Base-by-base conservation (phyloP, 2,113 vertebrate genomes). In the Sula dactylatra region DNA sequence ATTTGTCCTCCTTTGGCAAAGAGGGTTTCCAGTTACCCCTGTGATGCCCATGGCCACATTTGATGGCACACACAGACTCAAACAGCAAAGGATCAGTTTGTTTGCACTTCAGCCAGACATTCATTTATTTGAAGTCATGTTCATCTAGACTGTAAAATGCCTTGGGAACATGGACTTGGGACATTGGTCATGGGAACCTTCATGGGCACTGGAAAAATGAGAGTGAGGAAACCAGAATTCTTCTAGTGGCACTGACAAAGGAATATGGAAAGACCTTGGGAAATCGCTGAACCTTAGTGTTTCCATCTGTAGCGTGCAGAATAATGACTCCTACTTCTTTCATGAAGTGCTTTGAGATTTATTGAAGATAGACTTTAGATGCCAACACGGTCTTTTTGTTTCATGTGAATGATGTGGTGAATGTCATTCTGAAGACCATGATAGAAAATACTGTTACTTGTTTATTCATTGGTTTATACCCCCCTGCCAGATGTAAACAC, bases 51-150 rank as follows among this genome's bases (percentile, higher is more conserved):
- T 9, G 62, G 47, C 16, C 71, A 25, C 19, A 80, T 82, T 7
- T 54, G 61, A 29, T 67, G 44, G 21, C 22, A 24, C 0, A 0
- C 4, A 8, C 36, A 55, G 29, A 19, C 38, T n/a, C 22, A 14
- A 17, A 8, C 1, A 59, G 32, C 38, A 85, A 56, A 25, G 7
- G 4, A 42, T 64, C 16, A 4, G 31, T 54, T 38, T 82, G n/a
- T 77, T 78, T 93, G n/a, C 44, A 24, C n/a, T 82, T 72, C 56
- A 90, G 27, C 10, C 32, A 65, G 61, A 13, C 3, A 4, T n/a
- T 61, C 3, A 21, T 66, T 89, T 82, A 4, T 87, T 76, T 82
- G 13, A 44, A 82, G 27, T 25, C 4, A 0, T 9, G 1, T 61
- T 67, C 7, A 31, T 59, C 26, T 32, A 15, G 18, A 49, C 13